A percentile compares a stretch with the other conserved stretches of the same genome.
Evolutionary conservation across 1,140 invertebrate species (phyloP).

Genomic region (Planococcus citri): DNA sequence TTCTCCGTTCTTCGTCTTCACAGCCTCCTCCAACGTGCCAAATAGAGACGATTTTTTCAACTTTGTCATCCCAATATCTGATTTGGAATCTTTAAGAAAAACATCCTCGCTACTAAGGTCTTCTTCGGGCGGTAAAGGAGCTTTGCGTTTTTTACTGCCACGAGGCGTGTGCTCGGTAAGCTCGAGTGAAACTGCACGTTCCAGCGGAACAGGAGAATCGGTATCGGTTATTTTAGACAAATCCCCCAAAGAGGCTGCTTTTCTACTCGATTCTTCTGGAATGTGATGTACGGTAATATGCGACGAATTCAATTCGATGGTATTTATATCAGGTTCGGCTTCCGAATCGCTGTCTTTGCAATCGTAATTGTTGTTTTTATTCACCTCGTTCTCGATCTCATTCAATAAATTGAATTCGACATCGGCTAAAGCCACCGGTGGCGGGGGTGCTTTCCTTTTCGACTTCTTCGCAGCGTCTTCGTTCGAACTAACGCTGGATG

Average conservation of each 20-base stretch:
- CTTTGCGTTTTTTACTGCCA: conserved; percentile 54
- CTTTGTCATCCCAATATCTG: conserved; percentile 45
- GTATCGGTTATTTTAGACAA: conserved; percentile 55
- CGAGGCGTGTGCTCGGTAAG: conserved; percentile 50
- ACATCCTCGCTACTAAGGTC: conserved; percentile 33
- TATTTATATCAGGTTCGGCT: conserved; percentile 33
- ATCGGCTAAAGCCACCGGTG: conserved; percentile 34
- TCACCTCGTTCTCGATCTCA: conserved; percentile 4
- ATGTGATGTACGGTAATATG: conserved; percentile 60
- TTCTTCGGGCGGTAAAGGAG: conserved; percentile 39
- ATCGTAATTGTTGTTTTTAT: conserved; percentile 13
- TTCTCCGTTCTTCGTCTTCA: conserved; percentile 31
- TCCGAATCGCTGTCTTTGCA: conserved; percentile 39
- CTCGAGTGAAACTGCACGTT: conserved; percentile 68
- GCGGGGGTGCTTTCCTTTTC: conserved; percentile 58
- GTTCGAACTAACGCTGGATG: conserved; percentile 16
- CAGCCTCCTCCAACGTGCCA: conserved; percentile 44
- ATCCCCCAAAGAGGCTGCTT: conserved; percentile 67
- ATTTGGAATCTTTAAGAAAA: conserved; percentile 44
- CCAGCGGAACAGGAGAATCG: conserved; percentile 43
- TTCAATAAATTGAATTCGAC: conserved; percentile 9
- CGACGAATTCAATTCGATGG: conserved; percentile 55
- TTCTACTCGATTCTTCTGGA: conserved; percentile 51
- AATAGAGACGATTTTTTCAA: conserved; percentile 47
- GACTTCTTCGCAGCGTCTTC: conserved; percentile 43